phyloP scores from a whole-genome alignment of 2,113 vertebrate species.

The Macroglossus sobrinus region DNA sequence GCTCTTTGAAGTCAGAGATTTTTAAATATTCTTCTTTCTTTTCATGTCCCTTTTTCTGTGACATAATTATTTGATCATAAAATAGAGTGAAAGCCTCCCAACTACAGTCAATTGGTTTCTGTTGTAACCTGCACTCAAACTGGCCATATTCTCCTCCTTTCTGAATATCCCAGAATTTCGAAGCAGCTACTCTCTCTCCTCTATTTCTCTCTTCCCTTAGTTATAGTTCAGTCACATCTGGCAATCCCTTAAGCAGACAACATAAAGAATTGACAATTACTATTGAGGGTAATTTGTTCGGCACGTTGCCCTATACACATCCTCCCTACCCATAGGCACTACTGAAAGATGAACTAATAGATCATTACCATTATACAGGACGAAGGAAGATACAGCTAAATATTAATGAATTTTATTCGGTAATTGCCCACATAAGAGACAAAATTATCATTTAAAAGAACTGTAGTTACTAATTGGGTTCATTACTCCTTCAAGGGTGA shows the following conservation, averaged over 20 bases:
- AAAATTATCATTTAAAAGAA: constrained; percentile 54
- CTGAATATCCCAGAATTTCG: neutral
- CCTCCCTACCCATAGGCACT: neutral
- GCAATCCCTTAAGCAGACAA: neutral
- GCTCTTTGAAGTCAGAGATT: neutral
- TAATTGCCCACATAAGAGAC: constrained; percentile 11
- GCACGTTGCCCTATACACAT: neutral
- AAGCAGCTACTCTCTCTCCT: neutral
- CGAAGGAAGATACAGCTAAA: neutral
- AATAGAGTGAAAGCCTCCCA: neutral
- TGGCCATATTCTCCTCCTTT: neutral
- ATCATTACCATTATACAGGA: neutral
- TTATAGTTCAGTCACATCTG: neutral
- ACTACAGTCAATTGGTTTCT: neutral
- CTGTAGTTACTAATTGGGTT: constrained; percentile 33
- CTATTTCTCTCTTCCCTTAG: neutral
- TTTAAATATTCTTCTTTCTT: neutral
- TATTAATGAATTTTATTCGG: constrained; percentile 10
- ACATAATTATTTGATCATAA: neutral
- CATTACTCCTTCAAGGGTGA: neutral
- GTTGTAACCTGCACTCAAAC: neutral
- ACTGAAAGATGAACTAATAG: neutral
- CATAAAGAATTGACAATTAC: neutral
- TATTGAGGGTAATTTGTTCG: neutral
- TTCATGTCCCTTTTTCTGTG: neutral